Conservation (phyloP, 1,140 invertebrate species). For the Dufourea novaeangliae region DNA sequence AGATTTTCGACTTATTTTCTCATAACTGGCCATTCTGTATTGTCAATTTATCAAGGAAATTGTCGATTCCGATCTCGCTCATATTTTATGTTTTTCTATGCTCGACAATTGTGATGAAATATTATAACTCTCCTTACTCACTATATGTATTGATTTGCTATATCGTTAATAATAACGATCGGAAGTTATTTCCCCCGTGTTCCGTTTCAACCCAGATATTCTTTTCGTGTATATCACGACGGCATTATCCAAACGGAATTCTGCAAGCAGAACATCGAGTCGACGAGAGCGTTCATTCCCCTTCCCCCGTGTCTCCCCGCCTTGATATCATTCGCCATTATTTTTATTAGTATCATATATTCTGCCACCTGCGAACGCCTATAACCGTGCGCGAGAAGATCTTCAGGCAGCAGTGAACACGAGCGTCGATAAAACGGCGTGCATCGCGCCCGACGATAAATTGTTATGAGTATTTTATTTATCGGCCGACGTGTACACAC, state of each 20-base stretch:
- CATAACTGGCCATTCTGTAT: too few species aligned
- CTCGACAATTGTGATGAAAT: too few species aligned
- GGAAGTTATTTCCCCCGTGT: too few species aligned
- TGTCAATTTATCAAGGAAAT: too few species aligned
- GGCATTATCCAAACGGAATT: conserved; percentile 33
- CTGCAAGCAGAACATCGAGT: conserved; percentile 2
- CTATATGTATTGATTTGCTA: too few species aligned
- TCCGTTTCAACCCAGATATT: too few species aligned
- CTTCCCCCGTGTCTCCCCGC: conserved; percentile 7
- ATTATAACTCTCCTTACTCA: too few species aligned
- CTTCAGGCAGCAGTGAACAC: conserved; percentile 59
- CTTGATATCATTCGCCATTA: conserved; percentile 70
- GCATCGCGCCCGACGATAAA: conserved; percentile 62
- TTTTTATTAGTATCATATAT: conserved; percentile 76
- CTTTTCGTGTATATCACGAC: neutral
- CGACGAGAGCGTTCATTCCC: conserved; percentile 17
- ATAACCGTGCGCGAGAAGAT: conserved; percentile 61
- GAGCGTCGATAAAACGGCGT: conserved; percentile 68
- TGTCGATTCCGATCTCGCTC: too few species aligned
- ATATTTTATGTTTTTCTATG: too few species aligned
- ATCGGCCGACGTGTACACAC: conserved; percentile 45
- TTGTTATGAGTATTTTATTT: conserved; percentile 71
- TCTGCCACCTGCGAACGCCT: conserved; percentile 72
- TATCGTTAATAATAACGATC: too few species aligned
- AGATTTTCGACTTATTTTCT: too few species aligned